A percentile compares a stretch with the other conserved stretches of the same genome.
Evolutionary conservation across 2,888 invertebrate genomes (phyloP).

Genomic region (Hermaeophaga mercurialis): DNA sequence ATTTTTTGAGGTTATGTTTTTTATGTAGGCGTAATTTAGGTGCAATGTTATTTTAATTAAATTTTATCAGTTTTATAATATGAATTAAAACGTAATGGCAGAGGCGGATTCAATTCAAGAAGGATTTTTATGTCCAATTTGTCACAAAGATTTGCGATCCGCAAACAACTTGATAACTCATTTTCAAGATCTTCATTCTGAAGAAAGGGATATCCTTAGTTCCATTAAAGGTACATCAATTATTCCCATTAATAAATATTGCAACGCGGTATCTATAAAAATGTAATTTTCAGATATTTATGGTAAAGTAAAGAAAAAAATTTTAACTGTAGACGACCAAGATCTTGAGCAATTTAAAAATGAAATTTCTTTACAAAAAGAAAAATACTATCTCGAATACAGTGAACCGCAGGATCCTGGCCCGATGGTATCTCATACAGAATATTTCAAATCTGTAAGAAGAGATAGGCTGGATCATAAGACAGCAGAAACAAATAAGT

Average conservation of each 20-base stretch:
- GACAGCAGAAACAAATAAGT: constrained; percentile 93
- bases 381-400: constrained; percentile 56
- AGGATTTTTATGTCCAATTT: constrained; percentile 95
- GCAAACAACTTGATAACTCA: constrained; percentile 83
- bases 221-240: constrained; percentile 82
- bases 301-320: constrained; percentile 89
- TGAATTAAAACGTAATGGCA: constrained; percentile 33
- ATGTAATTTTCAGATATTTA: constrained; percentile 68
- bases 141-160: constrained; percentile 87
- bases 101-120: constrained; percentile 67
- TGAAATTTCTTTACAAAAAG: constrained; percentile 50
- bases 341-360: constrained; percentile 66
- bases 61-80: background rate
- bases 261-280: too few relatives aligned
- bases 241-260: too few relatives aligned
- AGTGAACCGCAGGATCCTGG: constrained; percentile 71
- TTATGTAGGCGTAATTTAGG: constrained; percentile 8
- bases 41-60: background rate
- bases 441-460: constrained; percentile 74
- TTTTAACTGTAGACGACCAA: constrained; percentile 75
- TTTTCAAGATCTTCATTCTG: constrained; percentile 86
- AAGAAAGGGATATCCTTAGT: constrained; percentile 82
- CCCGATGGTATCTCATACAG: constrained; percentile 68
- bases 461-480: constrained; percentile 79
- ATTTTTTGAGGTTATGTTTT: background rate